Evolutionary conservation across 2,888 invertebrate genomes (phyloP).

Genomic region (Drosophila phalerata): DNA sequence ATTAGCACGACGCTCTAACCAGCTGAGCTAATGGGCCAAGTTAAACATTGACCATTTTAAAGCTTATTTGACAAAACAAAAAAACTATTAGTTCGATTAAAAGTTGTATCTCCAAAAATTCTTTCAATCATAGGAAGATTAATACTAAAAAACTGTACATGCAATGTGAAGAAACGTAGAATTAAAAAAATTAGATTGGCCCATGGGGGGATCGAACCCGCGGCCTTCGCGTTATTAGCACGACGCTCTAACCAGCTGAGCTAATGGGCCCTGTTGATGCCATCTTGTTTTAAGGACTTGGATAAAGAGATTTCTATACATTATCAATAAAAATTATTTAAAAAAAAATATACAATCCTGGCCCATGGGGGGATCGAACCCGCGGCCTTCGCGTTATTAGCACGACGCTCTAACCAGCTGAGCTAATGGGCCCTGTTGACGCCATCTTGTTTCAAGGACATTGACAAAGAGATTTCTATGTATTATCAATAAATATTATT

Average conservation of each 20-base stretch:
- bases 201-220: slow-evolving; percentile 67
- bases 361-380: slow-evolving; percentile 86
- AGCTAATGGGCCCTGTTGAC: slow-evolving; percentile 84
- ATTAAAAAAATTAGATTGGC: neutral
- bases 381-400: slow-evolving; percentile 86
- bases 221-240: slow-evolving; percentile 86
- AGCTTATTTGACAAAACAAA: neutral
- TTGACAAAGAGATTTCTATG: neutral
- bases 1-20: slow-evolving; percentile 86
- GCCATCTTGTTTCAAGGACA: slow-evolving; percentile 14
- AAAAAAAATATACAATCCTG: slow-evolving; percentile 42
- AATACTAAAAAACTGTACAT: too few relatives aligned
- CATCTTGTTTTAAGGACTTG: neutral
- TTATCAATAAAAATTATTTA: neutral
- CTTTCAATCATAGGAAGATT: too few relatives aligned
- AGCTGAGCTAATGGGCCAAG: slow-evolving; percentile 85
- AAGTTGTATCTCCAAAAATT: too few relatives aligned
- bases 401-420: slow-evolving; percentile 86
- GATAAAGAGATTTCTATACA: neutral
- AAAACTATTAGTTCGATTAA: neutral
- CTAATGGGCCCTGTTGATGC: slow-evolving; percentile 83
- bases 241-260: slow-evolving; percentile 86
- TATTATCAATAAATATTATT: neutral
- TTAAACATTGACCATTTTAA: neutral
- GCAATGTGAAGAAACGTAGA: too few relatives aligned